Evolutionary conservation across 2,113 vertebrate species (phyloP).

Genomic region (Tapirus terrestris): DNA sequence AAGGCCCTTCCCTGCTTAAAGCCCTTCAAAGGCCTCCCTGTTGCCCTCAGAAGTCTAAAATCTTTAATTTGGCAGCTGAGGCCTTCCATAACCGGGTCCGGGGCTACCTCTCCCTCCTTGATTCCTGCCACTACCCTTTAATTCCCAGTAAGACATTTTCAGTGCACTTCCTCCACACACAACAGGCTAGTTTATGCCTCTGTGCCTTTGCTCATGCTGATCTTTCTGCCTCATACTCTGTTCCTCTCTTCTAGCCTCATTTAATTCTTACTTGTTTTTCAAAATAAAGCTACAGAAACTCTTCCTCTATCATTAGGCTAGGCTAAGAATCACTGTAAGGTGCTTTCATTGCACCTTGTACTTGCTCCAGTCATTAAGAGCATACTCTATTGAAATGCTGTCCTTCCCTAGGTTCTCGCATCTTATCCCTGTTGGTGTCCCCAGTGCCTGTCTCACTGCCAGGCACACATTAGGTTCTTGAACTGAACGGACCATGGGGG

Average conservation of each 20-base stretch:
- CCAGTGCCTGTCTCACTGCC: neutral
- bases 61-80: neutral
- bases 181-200: neutral
- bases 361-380: neutral
- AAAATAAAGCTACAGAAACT: neutral
- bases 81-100: neutral
- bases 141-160: neutral
- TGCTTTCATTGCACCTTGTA: neutral
- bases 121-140: neutral
- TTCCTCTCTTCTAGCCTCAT: neutral
- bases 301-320: neutral
- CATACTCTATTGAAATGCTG: neutral
- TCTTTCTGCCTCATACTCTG: neutral
- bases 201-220: neutral
- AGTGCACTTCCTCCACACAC: neutral
- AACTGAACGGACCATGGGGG: neutral
- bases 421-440: neutral
- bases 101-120: neutral
- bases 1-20: neutral
- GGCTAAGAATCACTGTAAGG: neutral
- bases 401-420: neutral
- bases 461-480: neutral
- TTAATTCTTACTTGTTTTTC: conserved; percentile 10
- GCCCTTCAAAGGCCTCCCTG: neutral
- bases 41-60: neutral